phyloP scores from a whole-genome alignment of 2,888 invertebrate genomes.

The Serripes groenlandicus region DNA sequence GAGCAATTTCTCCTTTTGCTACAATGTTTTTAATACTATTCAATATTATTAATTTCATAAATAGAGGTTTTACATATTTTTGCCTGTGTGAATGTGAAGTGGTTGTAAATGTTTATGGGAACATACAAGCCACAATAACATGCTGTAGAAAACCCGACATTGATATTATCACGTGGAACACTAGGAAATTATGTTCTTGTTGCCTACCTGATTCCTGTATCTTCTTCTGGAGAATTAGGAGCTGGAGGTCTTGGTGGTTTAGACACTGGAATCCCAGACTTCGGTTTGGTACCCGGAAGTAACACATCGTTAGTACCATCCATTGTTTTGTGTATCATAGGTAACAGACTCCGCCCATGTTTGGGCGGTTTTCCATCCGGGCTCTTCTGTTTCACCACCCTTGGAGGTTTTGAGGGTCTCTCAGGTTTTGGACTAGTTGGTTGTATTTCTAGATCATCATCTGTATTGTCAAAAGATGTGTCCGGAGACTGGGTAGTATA shows the following conservation, averaged over 20 bases:
- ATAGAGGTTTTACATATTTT: too few relatives aligned
- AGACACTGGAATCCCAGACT: slow-evolving; percentile 64
- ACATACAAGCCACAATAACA: too few relatives aligned
- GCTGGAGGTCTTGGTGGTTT: slow-evolving; percentile 58
- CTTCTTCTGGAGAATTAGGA: slow-evolving; percentile 58
- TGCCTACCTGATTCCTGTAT: slow-evolving; percentile 34
- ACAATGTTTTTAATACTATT: not conserved
- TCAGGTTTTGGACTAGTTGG: slow-evolving; percentile 49
- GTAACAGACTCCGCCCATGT: slow-evolving; percentile 62
- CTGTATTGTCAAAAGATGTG: slow-evolving; percentile 16
- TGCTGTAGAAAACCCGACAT: too few relatives aligned
- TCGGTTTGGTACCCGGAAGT: slow-evolving; percentile 43
- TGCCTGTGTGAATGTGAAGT: too few relatives aligned
- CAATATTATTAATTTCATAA: too few relatives aligned
- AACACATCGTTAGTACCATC: slow-evolving; percentile 52
- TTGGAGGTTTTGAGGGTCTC: slow-evolving; percentile 63
- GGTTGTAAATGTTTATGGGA: too few relatives aligned
- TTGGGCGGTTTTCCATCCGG: slow-evolving; percentile 57
- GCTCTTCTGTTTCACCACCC: slow-evolving; percentile 61
- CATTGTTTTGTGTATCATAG: slow-evolving; percentile 63
- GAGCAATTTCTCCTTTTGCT: not conserved
- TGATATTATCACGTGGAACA: too few relatives aligned
- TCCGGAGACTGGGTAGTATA: slow-evolving; percentile 31
- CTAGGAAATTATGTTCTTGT: not conserved
- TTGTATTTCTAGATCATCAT: slow-evolving; percentile 26